phyloP scores from a whole-genome alignment of 2,113 vertebrate species.

The Oncorhynchus tshawytscha region DNA sequence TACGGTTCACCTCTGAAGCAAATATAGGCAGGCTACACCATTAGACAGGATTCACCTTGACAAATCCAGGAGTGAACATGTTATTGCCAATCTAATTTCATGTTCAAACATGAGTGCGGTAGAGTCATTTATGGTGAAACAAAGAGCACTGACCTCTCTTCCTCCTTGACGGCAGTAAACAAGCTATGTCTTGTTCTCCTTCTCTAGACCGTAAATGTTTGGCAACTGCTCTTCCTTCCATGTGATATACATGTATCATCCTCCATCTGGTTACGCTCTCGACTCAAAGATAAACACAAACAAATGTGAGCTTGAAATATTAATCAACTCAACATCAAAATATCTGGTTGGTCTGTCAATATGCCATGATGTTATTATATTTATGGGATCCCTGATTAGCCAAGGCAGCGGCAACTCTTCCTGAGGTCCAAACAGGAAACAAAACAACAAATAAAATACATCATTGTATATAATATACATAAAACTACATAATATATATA shows the following conservation, averaged over 20 bases:
- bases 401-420: no score
- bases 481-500: no score
- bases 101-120: not conserved
- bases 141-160: slow-evolving; percentile 8
- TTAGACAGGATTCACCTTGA: not conserved
- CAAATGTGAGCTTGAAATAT: not conserved
- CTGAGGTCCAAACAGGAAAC: no score
- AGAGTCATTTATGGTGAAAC: not conserved
- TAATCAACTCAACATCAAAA: not conserved
- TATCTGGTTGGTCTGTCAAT: slow-evolving; percentile 19
- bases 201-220: slow-evolving; percentile 7
- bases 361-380: slow-evolving; percentile 15
- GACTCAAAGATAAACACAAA: slow-evolving; percentile 20
- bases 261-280: slow-evolving; percentile 29
- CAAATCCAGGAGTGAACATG: not conserved
- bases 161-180: slow-evolving; percentile 7
- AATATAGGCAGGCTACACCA: not conserved
- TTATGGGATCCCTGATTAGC: no score
- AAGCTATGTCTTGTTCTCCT: slow-evolving; percentile 12
- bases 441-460: no score
- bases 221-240: slow-evolving; percentile 17
- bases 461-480: no score
- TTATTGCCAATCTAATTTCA: not conserved
- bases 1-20: not conserved
- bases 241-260: slow-evolving; percentile 12